Conservation (phyloP, 2,888 invertebrate genomes). For the Drosophila atripex region DNA sequence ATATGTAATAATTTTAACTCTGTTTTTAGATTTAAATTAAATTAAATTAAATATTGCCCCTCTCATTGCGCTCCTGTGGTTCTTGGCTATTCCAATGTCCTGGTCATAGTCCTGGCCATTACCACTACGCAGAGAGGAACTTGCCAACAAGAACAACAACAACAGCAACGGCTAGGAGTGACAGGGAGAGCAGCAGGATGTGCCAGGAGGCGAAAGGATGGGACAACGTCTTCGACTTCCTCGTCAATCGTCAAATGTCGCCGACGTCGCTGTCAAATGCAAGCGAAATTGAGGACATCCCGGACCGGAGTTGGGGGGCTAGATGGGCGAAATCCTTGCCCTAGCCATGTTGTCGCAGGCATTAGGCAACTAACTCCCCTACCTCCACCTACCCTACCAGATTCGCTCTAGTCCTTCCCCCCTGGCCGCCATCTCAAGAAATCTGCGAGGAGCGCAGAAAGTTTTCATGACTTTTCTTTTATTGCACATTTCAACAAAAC, state of each 20-base stretch:
- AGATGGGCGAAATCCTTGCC: conserved; percentile 54
- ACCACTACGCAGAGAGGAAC: conserved; percentile 44
- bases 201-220: conserved; percentile 3
- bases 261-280: conserved; percentile 76
- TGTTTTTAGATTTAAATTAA: not conserved
- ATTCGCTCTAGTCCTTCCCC: conserved; percentile 9
- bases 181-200: conserved; percentile 2
- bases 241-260: conserved; percentile 82
- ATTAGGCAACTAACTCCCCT: conserved; percentile 72
- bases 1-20: too few relatives aligned
- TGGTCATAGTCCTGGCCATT: conserved; percentile 64
- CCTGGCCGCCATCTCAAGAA: conserved; percentile 42
- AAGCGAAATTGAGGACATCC: conserved; percentile 52
- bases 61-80: conserved; percentile 1
- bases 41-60: not conserved
- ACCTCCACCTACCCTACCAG: conserved; percentile 22
- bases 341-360: conserved; percentile 74
- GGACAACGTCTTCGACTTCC: conserved; percentile 67
- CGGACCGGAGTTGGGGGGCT: conserved; percentile 7
- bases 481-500: conserved; percentile 82
- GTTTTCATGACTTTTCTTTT: conserved; percentile 82
- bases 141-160: conserved; percentile 54
- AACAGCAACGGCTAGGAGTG: not conserved
- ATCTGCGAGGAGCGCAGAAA: conserved; percentile 78
- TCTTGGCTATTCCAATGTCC: conserved; percentile 15